Conservation (phyloP, 2,113 vertebrate genomes). For the Poicephalus meyeri region DNA sequence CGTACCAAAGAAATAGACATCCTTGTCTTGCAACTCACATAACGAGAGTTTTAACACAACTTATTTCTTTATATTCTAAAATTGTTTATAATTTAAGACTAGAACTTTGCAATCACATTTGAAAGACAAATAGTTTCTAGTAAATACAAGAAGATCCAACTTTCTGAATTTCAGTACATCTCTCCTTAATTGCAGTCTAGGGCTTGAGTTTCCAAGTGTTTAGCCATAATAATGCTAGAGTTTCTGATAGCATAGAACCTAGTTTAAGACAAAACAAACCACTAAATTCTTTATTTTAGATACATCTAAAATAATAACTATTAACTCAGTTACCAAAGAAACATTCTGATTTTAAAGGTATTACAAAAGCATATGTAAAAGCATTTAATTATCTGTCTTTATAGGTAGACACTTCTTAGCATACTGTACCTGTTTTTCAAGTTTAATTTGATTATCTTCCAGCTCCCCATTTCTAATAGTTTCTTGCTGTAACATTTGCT, state of each 20-base stretch:
- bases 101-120: background rate
- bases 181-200: background rate
- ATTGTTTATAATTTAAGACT: background rate
- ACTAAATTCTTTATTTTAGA: background rate
- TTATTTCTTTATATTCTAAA: background rate
- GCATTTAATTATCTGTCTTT: background rate
- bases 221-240: background rate
- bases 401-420: background rate
- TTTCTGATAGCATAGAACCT: background rate
- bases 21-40: background rate
- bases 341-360: background rate
- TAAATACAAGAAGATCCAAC: background rate
- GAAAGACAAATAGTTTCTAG: background rate
- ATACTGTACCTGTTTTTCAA: constrained; percentile 84
- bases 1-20: background rate
- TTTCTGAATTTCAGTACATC: background rate
- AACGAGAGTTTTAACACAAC: background rate
- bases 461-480: constrained; percentile 84
- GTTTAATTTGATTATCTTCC: constrained; percentile 87
- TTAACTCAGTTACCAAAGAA: background rate
- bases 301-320: background rate
- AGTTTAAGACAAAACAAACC: background rate
- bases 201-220: background rate
- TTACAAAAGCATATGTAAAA: background rate
- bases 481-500: constrained; percentile 92